Base-by-base conservation (phyloP, 2,888 invertebrate species). In the Brachyptera risi region DNA sequence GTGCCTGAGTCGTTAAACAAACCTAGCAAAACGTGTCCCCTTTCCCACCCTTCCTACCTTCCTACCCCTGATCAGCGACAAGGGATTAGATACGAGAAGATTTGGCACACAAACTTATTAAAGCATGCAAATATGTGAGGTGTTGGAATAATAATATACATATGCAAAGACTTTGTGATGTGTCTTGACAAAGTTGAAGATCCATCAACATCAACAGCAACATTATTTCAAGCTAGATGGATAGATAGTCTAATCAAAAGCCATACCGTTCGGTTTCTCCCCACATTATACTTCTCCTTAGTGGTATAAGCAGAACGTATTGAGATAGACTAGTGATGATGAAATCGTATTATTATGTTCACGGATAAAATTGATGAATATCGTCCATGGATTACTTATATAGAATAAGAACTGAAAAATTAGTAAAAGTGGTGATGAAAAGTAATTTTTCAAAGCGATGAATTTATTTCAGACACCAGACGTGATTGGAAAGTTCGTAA, bases 81-180 rank as follows among this genome's bases (percentile, higher is more conserved):
- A 26, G 42, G 40, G 26, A 50, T 31, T n/a, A 26, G 56, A 56
- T 58, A 57, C 38, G 51, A 58, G 42, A 58, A 61, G 61, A 61
- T 61, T 59, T 58, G 62, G 62, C 59, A 49, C 57, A 56, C 58
- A 54, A 62, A 58, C 62, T 62, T 62, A 59, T 62, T 62, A 62
- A 15, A 42, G 35, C 44, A 62, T 62, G 62, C 62, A 62, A 62
- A 62, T 62, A 54, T 27, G 26, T 21, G 27, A 31, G 26, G 38
- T 21, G 21, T n/a, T n/a, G n/a, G n/a, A n/a, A n/a, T 19, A 15
- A 49, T 58, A n/a, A 54, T 62, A 62, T 62, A 51, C 62, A 62
- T 62, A 62, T 62, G 62, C 62, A 62, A 62, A 58, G 62, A 58
- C 37, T 54, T 37, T 35, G 54, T 51, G 15, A n/a, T n/a, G 11